These are phyloP conservation scores for Microtus montanus DNA, from an alignment of 2,113 vertebrate species.

Conservation along the genomic window DNA sequence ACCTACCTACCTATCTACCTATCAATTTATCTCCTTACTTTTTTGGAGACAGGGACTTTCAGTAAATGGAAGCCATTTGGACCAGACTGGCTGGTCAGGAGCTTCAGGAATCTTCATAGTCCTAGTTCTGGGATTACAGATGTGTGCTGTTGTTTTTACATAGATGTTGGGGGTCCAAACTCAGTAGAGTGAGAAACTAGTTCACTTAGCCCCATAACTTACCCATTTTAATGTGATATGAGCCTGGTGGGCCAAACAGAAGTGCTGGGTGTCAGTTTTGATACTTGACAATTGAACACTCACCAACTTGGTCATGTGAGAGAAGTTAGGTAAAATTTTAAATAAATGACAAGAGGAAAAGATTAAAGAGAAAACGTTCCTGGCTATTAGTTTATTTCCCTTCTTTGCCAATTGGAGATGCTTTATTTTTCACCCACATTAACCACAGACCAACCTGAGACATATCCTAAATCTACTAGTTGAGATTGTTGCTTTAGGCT, in stretches of 20 bases:
- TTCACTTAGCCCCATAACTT: background rate
- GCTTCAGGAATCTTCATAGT: background rate
- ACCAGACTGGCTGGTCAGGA: background rate
- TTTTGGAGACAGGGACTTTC: background rate
- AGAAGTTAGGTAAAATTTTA: background rate
- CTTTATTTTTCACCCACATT: background rate
- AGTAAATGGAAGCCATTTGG: background rate
- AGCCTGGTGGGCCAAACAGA: background rate
- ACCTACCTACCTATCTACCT: background rate
- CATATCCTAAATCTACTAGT: background rate
- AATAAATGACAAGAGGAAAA: background rate
- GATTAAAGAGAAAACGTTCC: background rate
- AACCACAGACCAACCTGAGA: background rate
- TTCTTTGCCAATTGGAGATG: background rate
- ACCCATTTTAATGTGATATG: background rate
- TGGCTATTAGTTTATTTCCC: background rate
- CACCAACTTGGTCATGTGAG: background rate
- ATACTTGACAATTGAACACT: background rate
- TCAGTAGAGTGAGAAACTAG: background rate
- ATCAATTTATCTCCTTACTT: background rate
- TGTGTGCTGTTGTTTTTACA: background rate
- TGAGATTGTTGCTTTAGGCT: background rate
- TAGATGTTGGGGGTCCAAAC: background rate
- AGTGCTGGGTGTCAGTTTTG: background rate
- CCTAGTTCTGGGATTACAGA: background rate